These are phyloP conservation scores for Scomberomorus guttatus DNA, from an alignment of 2,797 vertebrate genomes.

Conservation along the genomic window DNA sequence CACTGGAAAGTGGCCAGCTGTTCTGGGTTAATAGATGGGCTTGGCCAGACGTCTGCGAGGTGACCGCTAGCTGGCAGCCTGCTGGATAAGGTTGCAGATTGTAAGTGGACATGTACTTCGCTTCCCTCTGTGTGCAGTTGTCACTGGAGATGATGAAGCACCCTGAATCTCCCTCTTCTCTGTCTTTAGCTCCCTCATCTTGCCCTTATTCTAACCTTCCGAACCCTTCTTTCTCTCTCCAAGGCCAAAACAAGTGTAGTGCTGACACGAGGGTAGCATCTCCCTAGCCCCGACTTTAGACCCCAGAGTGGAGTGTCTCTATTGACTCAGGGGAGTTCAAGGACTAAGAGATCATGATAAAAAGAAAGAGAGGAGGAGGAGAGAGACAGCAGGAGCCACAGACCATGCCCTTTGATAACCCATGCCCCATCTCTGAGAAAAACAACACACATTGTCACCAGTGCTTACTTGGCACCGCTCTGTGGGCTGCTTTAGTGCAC, in stretches of 20 bases:
- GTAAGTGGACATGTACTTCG: conserved; percentile 76
- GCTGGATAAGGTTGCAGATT: conserved; percentile 75
- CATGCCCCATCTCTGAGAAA: conserved; percentile 26
- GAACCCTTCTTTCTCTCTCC: conserved; percentile 40
- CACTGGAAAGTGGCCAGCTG: conserved; percentile 80
- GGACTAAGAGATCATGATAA: conserved; percentile 58
- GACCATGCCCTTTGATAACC: conserved; percentile 47
- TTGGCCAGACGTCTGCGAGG: conserved; percentile 84
- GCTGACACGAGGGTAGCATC: conserved; percentile 56
- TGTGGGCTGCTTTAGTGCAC: conserved; percentile 22
- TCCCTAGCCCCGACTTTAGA: conserved; percentile 58
- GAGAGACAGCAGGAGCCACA: conserved; percentile 24
- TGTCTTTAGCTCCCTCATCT: conserved; percentile 56
- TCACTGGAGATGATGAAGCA: conserved; percentile 84
- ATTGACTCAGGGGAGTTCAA: conserved; percentile 67
- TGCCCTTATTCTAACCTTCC: conserved; percentile 70
- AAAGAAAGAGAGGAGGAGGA: conserved; percentile 23
- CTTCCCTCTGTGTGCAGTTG: conserved; percentile 77
- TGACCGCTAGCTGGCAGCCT: conserved; percentile 82
- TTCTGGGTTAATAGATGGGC: conserved; percentile 80
- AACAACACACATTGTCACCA: conserved; percentile 32
- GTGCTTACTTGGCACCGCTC: conserved; percentile 30
- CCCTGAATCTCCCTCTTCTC: conserved; percentile 68
- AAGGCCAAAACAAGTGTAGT: conserved; percentile 46
- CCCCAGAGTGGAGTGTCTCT: conserved; percentile 55